Percentiles rank a stretch among this genome's conserved stretches.
phyloP scores from a whole-genome alignment of 1,140 invertebrate species.

The Brachystomella parvula region DNA sequence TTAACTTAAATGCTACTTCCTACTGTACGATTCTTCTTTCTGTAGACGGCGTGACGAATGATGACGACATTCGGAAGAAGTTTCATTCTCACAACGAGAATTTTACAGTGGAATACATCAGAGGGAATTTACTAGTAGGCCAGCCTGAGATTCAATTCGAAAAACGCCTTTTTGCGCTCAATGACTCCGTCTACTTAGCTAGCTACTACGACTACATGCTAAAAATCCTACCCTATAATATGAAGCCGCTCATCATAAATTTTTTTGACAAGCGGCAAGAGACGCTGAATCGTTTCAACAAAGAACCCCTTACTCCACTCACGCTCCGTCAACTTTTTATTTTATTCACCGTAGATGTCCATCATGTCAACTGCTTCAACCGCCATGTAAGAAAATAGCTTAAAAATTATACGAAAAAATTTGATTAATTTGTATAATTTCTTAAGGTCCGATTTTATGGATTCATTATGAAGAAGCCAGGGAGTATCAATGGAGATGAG shows the following conservation, averaged over 20 bases:
- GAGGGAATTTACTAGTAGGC: not conserved
- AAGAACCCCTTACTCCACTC: not conserved
- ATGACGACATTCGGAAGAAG: not conserved
- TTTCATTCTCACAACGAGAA: not conserved
- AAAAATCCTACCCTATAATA: not conserved
- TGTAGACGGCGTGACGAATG: not conserved
- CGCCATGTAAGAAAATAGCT: no score
- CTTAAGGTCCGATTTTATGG: slow-evolving; percentile 9
- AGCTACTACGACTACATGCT: slow-evolving; percentile 1
- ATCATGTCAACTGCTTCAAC: slow-evolving; percentile 16
- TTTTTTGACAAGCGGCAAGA: not conserved
- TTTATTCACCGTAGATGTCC: not conserved
- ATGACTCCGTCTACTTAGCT: slow-evolving; percentile 1
- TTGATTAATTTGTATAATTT: no score
- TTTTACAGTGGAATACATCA: not conserved
- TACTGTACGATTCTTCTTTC: not conserved
- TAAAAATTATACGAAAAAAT: no score
- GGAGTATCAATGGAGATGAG: slow-evolving; percentile 6
- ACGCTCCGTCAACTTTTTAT: slow-evolving; percentile 3
- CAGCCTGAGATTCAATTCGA: not conserved
- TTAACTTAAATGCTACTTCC: no score
- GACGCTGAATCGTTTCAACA: not conserved
- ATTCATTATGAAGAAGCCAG: slow-evolving; percentile 8
- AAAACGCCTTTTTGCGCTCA: slow-evolving; percentile 4
- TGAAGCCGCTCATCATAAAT: not conserved